phyloP scores from a whole-genome alignment of 1,140 invertebrate genomes.

The Drosophila kikkawai region DNA sequence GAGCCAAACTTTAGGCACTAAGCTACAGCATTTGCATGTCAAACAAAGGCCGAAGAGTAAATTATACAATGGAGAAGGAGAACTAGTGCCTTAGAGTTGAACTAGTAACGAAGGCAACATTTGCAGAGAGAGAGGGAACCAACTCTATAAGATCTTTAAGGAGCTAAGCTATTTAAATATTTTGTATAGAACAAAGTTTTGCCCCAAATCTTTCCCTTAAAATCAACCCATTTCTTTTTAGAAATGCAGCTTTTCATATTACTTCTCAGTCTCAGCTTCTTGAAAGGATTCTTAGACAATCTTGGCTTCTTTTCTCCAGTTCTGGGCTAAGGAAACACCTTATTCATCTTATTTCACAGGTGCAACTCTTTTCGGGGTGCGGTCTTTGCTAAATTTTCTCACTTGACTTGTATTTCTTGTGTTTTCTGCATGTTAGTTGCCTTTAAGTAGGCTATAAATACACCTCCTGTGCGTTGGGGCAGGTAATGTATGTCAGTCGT shows the following conservation, averaged over 20 bases:
- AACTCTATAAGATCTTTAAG: neutral
- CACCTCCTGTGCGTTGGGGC: constrained; percentile 19
- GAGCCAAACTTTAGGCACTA: constrained; percentile 33
- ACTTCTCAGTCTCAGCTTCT: neutral
- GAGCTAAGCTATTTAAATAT: neutral
- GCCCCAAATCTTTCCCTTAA: neutral
- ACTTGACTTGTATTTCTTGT: constrained; percentile 28
- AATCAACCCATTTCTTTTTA: constrained; percentile 20
- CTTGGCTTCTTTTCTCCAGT: neutral
- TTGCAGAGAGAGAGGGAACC: neutral
- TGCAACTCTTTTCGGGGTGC: constrained; percentile 8
- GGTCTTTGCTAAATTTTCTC: constrained; percentile 21
- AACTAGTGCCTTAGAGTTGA: neutral
- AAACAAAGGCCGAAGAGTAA: constrained; percentile 38
- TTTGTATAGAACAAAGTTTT: neutral
- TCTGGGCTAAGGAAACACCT: neutral
- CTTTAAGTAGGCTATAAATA: constrained; percentile 76
- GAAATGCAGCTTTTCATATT: neutral
- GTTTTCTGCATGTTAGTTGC: constrained; percentile 21
- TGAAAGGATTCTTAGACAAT: neutral
- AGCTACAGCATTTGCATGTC: constrained; percentile 54
- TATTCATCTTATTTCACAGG: constrained; percentile 6
- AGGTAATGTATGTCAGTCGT: constrained; percentile 73
- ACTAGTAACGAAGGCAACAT: neutral
- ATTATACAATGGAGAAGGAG: constrained; percentile 17